These are phyloP conservation scores for Dermolepida albohirtum DNA, from an alignment of 2,888 invertebrate species.

Conservation along the genomic window DNA sequence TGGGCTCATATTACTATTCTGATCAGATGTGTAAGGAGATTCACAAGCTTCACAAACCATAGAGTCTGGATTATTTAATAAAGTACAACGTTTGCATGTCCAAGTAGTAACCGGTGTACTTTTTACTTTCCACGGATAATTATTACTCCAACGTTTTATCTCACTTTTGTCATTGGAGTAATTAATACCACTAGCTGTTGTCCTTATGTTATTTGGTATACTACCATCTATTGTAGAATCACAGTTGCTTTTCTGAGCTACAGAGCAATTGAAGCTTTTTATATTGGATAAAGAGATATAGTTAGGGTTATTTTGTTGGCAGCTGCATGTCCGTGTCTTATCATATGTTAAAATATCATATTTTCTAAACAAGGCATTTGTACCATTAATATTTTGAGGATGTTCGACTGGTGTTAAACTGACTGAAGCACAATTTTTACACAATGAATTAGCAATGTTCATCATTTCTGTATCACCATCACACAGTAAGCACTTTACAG, in stretches of 20 bases:
- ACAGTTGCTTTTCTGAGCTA: slow-evolving; percentile 58
- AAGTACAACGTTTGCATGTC: slow-evolving; percentile 81
- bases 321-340: slow-evolving; percentile 57
- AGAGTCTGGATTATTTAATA: slow-evolving; percentile 76
- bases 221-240: slow-evolving; percentile 57
- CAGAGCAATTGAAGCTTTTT: slow-evolving; percentile 62
- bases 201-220: slow-evolving; percentile 59
- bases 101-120: slow-evolving; percentile 65
- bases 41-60: slow-evolving; percentile 82
- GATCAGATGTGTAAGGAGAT: slow-evolving; percentile 69
- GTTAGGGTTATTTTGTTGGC: slow-evolving; percentile 57
- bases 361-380: slow-evolving; percentile 52
- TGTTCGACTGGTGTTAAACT: slow-evolving; percentile 61
- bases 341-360: slow-evolving; percentile 60
- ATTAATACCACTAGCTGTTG: slow-evolving; percentile 64
- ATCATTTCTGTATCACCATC: slow-evolving; percentile 57
- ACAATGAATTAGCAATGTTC: slow-evolving; percentile 61
- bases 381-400: slow-evolving; percentile 51
- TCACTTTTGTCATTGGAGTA: slow-evolving; percentile 50
- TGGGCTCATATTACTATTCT: slow-evolving; percentile 62
- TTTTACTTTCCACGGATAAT: slow-evolving; percentile 60
- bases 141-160: slow-evolving; percentile 48
- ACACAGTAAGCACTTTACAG: slow-evolving; percentile 58
- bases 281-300: slow-evolving; percentile 61
- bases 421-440: slow-evolving; percentile 60